Evolutionary conservation across 2,113 vertebrate genomes (phyloP).

Genomic region (Chrysochloris asiatica): DNA sequence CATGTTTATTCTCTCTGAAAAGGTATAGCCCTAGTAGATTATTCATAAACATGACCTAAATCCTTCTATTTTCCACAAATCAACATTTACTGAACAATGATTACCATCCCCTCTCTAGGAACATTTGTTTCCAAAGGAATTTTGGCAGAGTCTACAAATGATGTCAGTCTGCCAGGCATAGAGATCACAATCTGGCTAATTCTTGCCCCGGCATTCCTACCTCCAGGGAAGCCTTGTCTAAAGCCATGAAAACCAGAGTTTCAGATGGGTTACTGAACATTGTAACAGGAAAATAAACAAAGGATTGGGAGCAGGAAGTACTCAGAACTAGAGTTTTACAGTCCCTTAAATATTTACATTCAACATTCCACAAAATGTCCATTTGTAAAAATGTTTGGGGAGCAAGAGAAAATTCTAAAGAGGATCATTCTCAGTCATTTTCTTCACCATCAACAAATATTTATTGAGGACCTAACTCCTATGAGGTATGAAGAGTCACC

Average conservation of each 20-base stretch:
- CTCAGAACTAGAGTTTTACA: constrained; percentile 24
- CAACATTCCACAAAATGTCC: constrained; percentile 30
- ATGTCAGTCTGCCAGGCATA: constrained; percentile 57
- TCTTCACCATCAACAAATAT: not conserved
- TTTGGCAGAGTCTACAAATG: constrained; percentile 59
- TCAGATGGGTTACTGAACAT: constrained; percentile 45
- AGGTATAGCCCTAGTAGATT: not conserved
- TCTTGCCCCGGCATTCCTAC: not conserved
- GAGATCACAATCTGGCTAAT: not conserved
- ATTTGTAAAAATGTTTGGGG: constrained; percentile 29
- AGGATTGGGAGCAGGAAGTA: constrained; percentile 21
- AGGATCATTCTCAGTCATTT: not conserved
- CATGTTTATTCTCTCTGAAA: constrained; percentile 31
- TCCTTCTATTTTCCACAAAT: constrained; percentile 34
- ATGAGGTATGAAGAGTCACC: too few relatives aligned
- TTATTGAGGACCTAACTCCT: not conserved
- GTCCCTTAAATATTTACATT: constrained; percentile 49
- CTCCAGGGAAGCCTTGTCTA: not conserved
- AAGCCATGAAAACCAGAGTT: not conserved
- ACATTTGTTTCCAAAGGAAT: constrained; percentile 68
- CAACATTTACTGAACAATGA: constrained; percentile 15
- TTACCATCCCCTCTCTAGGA: constrained; percentile 42
- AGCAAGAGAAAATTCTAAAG: constrained; percentile 41
- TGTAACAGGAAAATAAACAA: constrained; percentile 45
- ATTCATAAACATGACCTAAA: not conserved